Conservation (phyloP, 1,140 invertebrate species). For the Camponotus pennsylvanicus region DNA sequence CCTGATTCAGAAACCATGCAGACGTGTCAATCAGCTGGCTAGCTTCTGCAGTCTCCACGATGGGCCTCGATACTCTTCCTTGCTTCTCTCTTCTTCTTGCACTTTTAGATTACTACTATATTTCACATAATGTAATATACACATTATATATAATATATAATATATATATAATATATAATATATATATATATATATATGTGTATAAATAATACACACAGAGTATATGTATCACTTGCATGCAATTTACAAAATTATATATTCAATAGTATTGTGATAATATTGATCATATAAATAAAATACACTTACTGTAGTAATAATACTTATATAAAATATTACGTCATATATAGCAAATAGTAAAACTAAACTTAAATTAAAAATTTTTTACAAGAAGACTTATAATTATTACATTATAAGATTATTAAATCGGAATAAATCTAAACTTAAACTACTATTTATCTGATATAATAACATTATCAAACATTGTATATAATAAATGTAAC, state of each 20-base stretch:
- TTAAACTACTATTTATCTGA: background rate
- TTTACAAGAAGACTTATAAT: background rate
- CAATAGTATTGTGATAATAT: conserved; percentile 55
- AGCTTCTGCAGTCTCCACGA: conserved; percentile 74
- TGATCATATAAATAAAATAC: conserved; percentile 32
- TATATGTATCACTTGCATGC: conserved; percentile 51
- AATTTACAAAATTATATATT: conserved; percentile 66
- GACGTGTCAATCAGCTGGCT: conserved; percentile 79
- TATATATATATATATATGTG: conserved; percentile 4
- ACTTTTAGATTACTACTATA: conserved; percentile 75
- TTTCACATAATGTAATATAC: conserved; percentile 68
- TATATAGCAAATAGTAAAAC: background rate
- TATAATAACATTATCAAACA: conserved; percentile 11
- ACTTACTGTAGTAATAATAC: conserved; percentile 17
- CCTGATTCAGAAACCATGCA: conserved; percentile 85
- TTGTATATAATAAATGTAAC: conserved; percentile 31
- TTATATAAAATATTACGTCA: conserved; percentile 47
- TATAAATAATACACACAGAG: background rate
- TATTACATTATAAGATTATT: conserved; percentile 6
- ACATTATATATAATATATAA: conserved; percentile 43
- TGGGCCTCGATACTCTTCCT: conserved; percentile 73
- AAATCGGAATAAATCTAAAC: conserved; percentile 4
- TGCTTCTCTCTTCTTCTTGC: conserved; percentile 78
- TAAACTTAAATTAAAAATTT: conserved; percentile 21
- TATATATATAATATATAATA: conserved; percentile 54